Base-by-base conservation (phyloP, 1,140 invertebrate species). In the Schlechtendalia chinensis region DNA sequence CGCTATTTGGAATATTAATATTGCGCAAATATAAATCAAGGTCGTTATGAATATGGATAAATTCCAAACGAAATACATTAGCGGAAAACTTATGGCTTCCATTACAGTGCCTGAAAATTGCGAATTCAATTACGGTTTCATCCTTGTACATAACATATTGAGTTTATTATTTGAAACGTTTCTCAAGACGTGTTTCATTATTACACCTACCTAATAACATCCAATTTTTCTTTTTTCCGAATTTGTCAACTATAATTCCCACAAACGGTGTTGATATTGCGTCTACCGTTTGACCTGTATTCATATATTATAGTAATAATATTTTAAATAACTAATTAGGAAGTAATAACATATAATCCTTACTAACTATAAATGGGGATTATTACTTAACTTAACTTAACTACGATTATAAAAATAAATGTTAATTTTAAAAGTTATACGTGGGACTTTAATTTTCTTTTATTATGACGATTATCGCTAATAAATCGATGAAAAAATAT, bases 1-100 rank as follows among this genome's bases (percentile, higher is more conserved):
- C 12, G 94, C 94, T 82, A 92, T 91, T 88, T 97, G 96, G 86
- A 97, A 97, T 56, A 95, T 85, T 29, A 91, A 88, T 79, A 97
- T 94, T 82, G 94, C 91, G 27, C 89, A 85, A 3, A 90, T 87
- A 85, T 94, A 96, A 85, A 93, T 93, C 0, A 92, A 82, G 10
- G 92, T 87, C 84, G 90, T 88, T 83, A 88, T 89, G 87, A 87
- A 89, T 50, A 85, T 80, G 82, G 82, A 86, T 81, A 53, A 86
- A 83, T 89, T 89, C 87, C 90, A 93, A 83, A 86, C 86, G 83
- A 88, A 89, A 88, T 93, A 98, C 69, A 96, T 90, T 82, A 97
- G 89, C 0, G 94, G 93, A 86, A 97, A 98, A 53, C 90, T 91
- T 0, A 90, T 47, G 0, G 87, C 83, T 0, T 90, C 89, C 83